Conservation (phyloP, 2,888 invertebrate species). For the Ormia ochracea region DNA sequence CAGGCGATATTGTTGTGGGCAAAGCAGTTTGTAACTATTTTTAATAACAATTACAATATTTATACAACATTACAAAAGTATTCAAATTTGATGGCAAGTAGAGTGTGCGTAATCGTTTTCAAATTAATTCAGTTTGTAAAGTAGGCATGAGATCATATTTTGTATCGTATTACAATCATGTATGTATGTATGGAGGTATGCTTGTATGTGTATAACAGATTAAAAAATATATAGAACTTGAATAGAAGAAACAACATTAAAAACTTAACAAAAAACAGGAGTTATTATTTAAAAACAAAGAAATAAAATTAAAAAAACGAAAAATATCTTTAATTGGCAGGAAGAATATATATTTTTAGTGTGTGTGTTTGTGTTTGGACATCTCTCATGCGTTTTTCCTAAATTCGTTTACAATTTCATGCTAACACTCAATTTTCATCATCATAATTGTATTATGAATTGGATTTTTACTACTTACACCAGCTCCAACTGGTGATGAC, state of each 20-base stretch:
- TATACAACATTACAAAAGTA: constrained; percentile 50
- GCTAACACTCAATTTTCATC: constrained; percentile 53
- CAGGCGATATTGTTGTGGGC: constrained; percentile 75
- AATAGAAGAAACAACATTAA: not conserved
- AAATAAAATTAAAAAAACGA: not conserved
- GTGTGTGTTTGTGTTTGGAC: not conserved
- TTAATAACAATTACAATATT: constrained; percentile 53
- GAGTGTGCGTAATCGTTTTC: constrained; percentile 4
- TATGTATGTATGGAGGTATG: no score
- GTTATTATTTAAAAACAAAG: not conserved
- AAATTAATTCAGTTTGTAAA: not conserved
- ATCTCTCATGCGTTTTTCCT: not conserved
- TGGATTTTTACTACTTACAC: constrained; percentile 70
- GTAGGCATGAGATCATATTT: constrained; percentile 47
- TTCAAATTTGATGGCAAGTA: not conserved
- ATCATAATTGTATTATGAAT: constrained; percentile 53
- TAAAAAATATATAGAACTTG: not conserved
- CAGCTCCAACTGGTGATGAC: constrained; percentile 77
- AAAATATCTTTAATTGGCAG: not conserved
- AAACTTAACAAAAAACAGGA: constrained; percentile 38
- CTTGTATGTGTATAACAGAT: not conserved
- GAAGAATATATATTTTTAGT: not conserved
- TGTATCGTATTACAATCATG: constrained; percentile 7
- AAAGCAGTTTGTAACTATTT: constrained; percentile 71
- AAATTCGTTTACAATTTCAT: not conserved